These are phyloP conservation scores for Callosobruchus maculatus DNA, from an alignment of 2,888 invertebrate genomes.

Conservation along the genomic window DNA sequence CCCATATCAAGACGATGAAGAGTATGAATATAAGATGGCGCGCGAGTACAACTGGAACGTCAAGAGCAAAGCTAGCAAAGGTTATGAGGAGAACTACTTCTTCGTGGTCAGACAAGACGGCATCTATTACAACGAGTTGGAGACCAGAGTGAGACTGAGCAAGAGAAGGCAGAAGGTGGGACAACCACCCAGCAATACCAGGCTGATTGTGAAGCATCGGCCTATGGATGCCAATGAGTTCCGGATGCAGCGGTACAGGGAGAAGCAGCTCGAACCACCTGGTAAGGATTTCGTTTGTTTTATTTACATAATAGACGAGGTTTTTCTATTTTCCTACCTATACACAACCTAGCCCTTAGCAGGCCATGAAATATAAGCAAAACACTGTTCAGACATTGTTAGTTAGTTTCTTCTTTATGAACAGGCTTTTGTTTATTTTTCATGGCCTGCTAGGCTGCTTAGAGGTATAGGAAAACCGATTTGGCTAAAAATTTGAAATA, in stretches of 20 bases:
- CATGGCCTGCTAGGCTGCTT: too few relatives aligned
- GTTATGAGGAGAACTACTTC: conserved; percentile 97
- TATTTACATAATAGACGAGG: too few relatives aligned
- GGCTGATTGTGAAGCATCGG: conserved; percentile 86
- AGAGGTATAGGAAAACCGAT: too few relatives aligned
- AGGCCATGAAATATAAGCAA: too few relatives aligned
- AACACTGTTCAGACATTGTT: too few relatives aligned
- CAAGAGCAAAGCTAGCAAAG: conserved; percentile 74
- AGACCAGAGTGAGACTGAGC: conserved; percentile 90
- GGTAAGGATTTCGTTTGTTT: conserved; percentile 44
- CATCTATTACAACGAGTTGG: conserved; percentile 92
- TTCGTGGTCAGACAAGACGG: conserved; percentile 87
- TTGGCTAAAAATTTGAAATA: too few relatives aligned
- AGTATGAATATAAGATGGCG: conserved; percentile 96
- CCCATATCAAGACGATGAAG: conserved; percentile 83
- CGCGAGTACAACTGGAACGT: conserved; percentile 99
- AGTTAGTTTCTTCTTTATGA: too few relatives aligned
- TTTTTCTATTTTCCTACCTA: too few relatives aligned
- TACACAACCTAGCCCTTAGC: too few relatives aligned
- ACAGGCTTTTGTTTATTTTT: too few relatives aligned
- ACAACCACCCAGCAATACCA: conserved; percentile 66
- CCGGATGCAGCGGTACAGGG: conserved; percentile 79
- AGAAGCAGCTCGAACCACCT: conserved; percentile 84
- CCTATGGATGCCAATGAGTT: conserved; percentile 81
- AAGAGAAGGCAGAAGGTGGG: conserved; percentile 81